Percentiles rank a stretch among this genome's conserved stretches.
Conservation (phyloP, 2,113 vertebrate species). For the Seriola dumerili region DNA sequence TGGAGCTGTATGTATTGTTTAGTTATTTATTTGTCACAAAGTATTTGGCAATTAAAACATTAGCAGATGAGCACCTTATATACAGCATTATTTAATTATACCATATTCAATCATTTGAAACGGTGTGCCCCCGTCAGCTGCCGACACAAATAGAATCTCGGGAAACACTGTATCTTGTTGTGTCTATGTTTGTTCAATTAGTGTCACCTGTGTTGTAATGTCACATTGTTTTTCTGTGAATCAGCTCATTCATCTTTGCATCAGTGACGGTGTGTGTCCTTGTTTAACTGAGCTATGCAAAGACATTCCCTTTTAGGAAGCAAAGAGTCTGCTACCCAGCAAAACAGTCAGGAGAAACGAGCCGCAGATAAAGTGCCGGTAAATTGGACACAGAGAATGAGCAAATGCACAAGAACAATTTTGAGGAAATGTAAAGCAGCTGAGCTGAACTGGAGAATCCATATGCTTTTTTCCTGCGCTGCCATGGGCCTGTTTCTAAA, state of each 20-base stretch:
- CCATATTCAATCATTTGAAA: no score
- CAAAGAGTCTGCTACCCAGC: not conserved
- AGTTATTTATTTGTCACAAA: not conserved
- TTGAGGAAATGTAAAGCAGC: slow-evolving; percentile 30
- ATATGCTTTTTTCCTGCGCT: slow-evolving; percentile 17
- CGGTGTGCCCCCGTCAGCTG: no score
- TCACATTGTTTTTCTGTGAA: not conserved
- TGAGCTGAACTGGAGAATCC: slow-evolving; percentile 11
- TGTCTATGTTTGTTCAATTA: not conserved
- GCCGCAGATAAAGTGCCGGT: not conserved
- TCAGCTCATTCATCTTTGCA: not conserved
- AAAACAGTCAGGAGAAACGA: not conserved
- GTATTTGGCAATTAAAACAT: no score
- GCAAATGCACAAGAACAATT: not conserved
- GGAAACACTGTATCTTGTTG: not conserved
- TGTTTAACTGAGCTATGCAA: not conserved
- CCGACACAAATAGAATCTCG: no score
- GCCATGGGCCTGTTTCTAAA: slow-evolving; percentile 15
- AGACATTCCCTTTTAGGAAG: not conserved
- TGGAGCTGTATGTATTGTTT: not conserved
- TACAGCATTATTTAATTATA: no score
- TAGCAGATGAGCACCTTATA: no score
- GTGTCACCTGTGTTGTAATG: not conserved
- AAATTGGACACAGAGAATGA: slow-evolving; percentile 31
- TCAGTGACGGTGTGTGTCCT: not conserved